Conservation (phyloP, 2,113 vertebrate species). For the Equus przewalskii region DNA sequence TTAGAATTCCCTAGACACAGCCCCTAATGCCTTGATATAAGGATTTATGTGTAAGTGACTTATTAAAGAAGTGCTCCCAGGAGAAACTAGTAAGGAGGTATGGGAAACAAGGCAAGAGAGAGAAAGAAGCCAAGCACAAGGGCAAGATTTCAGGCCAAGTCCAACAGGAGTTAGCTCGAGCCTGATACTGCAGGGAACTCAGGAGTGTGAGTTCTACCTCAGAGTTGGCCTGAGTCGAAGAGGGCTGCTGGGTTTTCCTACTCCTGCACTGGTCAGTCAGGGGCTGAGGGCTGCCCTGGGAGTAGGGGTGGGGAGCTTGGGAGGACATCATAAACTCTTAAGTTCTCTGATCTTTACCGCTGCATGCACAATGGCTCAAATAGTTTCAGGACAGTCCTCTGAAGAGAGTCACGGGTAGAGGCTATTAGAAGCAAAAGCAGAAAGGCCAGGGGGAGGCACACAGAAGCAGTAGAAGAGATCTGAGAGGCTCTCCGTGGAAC, state of each 20-base stretch:
- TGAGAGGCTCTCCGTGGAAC: background rate
- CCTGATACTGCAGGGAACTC: background rate
- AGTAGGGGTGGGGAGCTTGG: fast-evolving
- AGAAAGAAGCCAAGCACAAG: background rate
- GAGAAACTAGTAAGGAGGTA: background rate
- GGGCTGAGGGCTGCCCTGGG: background rate
- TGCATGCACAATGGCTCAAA: background rate
- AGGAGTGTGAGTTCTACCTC: background rate
- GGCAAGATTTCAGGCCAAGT: background rate
- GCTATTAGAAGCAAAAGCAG: background rate
- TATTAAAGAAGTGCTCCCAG: background rate
- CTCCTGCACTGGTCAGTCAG: background rate
- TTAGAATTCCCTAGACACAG: background rate
- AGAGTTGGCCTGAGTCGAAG: background rate
- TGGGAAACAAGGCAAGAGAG: background rate
- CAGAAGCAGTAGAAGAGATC: background rate
- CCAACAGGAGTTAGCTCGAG: background rate
- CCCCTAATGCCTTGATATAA: background rate
- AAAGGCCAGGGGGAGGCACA: background rate
- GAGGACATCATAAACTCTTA: background rate
- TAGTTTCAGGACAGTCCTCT: background rate
- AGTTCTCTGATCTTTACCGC: background rate
- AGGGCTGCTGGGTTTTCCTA: background rate
- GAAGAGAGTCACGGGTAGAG: background rate
- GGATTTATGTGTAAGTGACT: background rate